A percentile compares a stretch with the other conserved stretches of the same genome.
These are phyloP conservation scores for Cartodere bifasciata DNA, from an alignment of 2,888 invertebrate genomes.

Conservation along the genomic window DNA sequence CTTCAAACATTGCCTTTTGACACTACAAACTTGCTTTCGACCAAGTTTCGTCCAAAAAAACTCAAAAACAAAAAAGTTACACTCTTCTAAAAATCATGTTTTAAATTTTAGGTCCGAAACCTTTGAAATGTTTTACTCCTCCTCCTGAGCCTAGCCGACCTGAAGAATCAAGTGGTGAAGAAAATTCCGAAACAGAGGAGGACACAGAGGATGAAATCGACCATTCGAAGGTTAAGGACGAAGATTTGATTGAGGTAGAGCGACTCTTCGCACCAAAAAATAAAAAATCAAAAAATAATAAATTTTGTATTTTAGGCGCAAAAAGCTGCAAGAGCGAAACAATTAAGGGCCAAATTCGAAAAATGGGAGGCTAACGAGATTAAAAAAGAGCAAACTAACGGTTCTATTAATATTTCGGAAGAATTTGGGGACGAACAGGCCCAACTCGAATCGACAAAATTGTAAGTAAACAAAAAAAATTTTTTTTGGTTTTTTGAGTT, in stretches of 20 bases:
- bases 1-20: background rate
- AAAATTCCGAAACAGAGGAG: constrained; percentile 33
- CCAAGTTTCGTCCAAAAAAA: too few relatives aligned
- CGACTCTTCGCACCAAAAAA: background rate
- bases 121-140: constrained; percentile 80
- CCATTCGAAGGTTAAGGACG: constrained; percentile 22
- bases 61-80: too few relatives aligned
- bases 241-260: constrained; percentile 28
- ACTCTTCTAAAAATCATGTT: background rate
- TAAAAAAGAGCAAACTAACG: constrained; percentile 38
- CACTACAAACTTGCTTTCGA: background rate
- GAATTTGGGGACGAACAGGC: constrained; percentile 50
- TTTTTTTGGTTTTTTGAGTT: background rate
- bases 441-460: constrained; percentile 76
- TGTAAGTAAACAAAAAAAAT: constrained; percentile 35
- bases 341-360: constrained; percentile 78
- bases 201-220: constrained; percentile 39
- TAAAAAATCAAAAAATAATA: background rate
- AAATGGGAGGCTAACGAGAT: constrained; percentile 66
- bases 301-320: constrained; percentile 41
- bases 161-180: constrained; percentile 31
- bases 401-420: constrained; percentile 26
- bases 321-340: constrained; percentile 68
- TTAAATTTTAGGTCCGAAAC: constrained; percentile 48
- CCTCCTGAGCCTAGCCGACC: constrained; percentile 52